A percentile compares a stretch with the other conserved stretches of the same genome.
phyloP scores from a whole-genome alignment of 1,140 invertebrate genomes.

The Lamellibrachia luymesi region DNA sequence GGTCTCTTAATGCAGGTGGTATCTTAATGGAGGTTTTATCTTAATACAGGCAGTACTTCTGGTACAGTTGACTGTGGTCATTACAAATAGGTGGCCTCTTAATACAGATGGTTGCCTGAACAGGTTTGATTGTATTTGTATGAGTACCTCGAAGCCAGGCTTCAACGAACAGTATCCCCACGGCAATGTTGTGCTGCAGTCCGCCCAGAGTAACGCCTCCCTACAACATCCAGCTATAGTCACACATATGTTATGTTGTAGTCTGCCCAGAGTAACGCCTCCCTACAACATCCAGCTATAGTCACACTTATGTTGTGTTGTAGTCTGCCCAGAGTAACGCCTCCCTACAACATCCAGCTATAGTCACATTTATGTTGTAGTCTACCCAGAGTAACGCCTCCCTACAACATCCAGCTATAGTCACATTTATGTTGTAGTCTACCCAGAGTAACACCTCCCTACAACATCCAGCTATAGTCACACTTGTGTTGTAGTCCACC shows the following conservation, averaged over 20 bases:
- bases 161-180: constrained; percentile 68
- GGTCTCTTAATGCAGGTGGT: too few species aligned
- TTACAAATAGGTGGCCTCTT: background rate
- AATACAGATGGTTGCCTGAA: background rate
- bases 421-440: too few species aligned
- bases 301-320: background rate
- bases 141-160: constrained; percentile 65
- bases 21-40: background rate
- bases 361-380: background rate
- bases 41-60: background rate
- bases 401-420: background rate
- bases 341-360: background rate
- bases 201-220: constrained; percentile 65
- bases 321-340: background rate
- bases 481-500: too few species aligned
- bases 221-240: constrained; percentile 20
- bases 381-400: background rate
- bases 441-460: too few species aligned
- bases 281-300: background rate
- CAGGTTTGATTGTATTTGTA: background rate
- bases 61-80: background rate
- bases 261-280: background rate
- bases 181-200: constrained; percentile 66
- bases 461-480: too few species aligned
- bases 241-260: background rate